Conservation (phyloP, 2,797 vertebrate genomes). For the Paguma larvata region DNA sequence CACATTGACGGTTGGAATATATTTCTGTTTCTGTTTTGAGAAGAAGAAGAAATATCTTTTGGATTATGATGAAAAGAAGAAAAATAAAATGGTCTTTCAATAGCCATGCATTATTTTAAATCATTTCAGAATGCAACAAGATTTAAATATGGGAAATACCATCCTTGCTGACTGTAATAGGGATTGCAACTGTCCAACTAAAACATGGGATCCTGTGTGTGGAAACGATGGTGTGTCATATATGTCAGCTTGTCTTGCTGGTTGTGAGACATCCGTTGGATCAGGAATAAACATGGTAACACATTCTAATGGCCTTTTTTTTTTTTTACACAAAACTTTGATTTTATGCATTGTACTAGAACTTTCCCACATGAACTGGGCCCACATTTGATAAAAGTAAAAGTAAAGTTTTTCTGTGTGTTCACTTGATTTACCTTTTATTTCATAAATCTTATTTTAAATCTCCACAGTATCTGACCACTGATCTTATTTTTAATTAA, state of each 20-base stretch:
- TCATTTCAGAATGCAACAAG: conserved; percentile 88
- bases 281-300: conserved; percentile 92
- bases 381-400: neutral
- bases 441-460: neutral
- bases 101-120: conserved; percentile 53
- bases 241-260: conserved; percentile 95
- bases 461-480: neutral
- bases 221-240: conserved; percentile 93
- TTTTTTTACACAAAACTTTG: neutral
- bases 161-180: conserved; percentile 92
- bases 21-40: conserved; percentile 1
- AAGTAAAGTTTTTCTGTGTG: neutral
- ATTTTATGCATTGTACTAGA: neutral
- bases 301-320: neutral
- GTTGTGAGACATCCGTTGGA: conserved; percentile 92
- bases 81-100: neutral
- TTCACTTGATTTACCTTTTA: neutral
- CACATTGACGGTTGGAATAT: neutral
- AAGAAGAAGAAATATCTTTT: neutral
- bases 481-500: neutral
- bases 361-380: neutral
- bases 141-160: conserved; percentile 83
- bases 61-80: neutral
- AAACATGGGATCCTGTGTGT: conserved; percentile 96
- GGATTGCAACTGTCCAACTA: conserved; percentile 90